Base-by-base conservation (phyloP, 2,797 vertebrate genomes). In the Oreonectes daqikongensis region DNA sequence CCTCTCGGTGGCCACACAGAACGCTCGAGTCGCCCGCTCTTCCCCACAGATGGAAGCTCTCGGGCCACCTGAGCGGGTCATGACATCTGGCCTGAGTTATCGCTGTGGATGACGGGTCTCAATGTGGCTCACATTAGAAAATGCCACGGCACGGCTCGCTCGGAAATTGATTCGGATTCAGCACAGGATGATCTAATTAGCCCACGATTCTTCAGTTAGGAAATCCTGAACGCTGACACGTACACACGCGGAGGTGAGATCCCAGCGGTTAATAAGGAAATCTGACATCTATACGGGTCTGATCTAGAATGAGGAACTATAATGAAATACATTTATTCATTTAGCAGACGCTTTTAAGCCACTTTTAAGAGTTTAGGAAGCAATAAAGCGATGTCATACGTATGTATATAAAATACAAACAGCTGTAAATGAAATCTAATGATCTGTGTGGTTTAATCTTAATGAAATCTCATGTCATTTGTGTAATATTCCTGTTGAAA, bases 111-210 rank as follows among this genome's bases (percentile, higher is more conserved):
- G 22, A 85, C 81, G 81, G 83, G 65, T 15, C 72, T 84, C 85
- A 92, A 91, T 87, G 87, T 90, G 91, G 90, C 88, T 92, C 85
- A 82, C 85, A 87, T 92, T 90, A 90, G 81, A 73, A 64, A 81
- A 84, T 81, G 84, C 80, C 79, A 82, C 80, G 71, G 82, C 75
- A 79, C 38, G 15, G 80, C 79, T 60, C 84, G 79, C 84, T 89
- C 59, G 79, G 87, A 92, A 88, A 89, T 85, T 81, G 82, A 90
- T 89, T 87, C 79, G 80, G 85, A 91, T 87, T 84, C 84, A 82
- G 80, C 82, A 86, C 80, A 82, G 81, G 87, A 87, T 89, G 81
- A 90, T 83, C 81, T 88, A 88, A 91, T 90, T 87, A 88, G 84
- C 82, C 85, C 64, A 82, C 84, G 85, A 83, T 87, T 89, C 79